Percentiles rank a stretch among this genome's conserved stretches.
Evolutionary conservation across 2,888 invertebrate species (phyloP).

Genomic region (Cacoxenus indagator): DNA sequence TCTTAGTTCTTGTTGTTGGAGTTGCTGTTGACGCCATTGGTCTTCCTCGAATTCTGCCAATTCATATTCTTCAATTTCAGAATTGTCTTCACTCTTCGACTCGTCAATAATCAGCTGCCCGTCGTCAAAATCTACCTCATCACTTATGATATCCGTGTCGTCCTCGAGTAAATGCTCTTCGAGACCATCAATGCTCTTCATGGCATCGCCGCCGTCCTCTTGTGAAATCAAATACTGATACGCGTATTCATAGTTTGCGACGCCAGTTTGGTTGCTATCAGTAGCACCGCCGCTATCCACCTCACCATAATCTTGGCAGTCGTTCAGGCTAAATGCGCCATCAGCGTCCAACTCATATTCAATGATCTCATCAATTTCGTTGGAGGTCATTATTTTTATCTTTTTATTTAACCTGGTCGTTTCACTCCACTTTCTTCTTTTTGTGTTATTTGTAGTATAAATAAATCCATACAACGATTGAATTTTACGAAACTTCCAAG

Average conservation of each 20-base stretch:
- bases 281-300: slow-evolving; percentile 21
- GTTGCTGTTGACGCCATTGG: neutral
- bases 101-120: slow-evolving; percentile 7
- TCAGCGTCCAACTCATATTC: slow-evolving; percentile 51
- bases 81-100: neutral
- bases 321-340: slow-evolving; percentile 38
- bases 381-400: neutral
- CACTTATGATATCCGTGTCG: slow-evolving; percentile 20
- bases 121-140: neutral
- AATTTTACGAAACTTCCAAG: no score
- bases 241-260: neutral
- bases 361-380: slow-evolving; percentile 59
- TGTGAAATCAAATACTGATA: neutral
- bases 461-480: no score
- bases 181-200: slow-evolving; percentile 31
- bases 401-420: neutral
- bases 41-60: neutral
- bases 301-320: slow-evolving; percentile 23
- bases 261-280: slow-evolving; percentile 33
- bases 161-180: slow-evolving; percentile 30
- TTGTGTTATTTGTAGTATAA: no score
- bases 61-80: slow-evolving; percentile 5
- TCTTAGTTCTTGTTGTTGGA: slow-evolving; percentile 24
- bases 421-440: no score
- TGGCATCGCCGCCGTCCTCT: slow-evolving; percentile 34